phyloP scores from a whole-genome alignment of 64 coral and sea anemone genomes.

The Montipora capricornis region DNA sequence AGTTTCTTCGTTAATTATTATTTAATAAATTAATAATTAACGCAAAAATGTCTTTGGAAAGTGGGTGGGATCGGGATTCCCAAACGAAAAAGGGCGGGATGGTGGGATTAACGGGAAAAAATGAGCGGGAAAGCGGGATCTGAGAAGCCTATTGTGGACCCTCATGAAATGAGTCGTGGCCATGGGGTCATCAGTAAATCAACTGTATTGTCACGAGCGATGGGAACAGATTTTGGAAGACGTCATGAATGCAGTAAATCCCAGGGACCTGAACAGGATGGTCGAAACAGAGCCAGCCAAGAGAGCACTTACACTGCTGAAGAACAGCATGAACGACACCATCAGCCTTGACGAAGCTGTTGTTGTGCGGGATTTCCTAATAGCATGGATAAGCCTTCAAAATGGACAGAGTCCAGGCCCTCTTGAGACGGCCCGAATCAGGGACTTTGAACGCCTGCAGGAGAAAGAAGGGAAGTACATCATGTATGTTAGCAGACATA shows the following conservation, averaged over 20 bases:
- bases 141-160: too few species aligned
- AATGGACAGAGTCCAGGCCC: not conserved
- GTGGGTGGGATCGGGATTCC: too few species aligned
- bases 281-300: not conserved
- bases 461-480: not conserved
- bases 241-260: not conserved
- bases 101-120: too few species aligned
- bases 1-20: too few species aligned
- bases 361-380: not conserved
- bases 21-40: too few species aligned
- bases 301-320: not conserved
- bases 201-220: not conserved
- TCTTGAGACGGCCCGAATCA: not conserved
- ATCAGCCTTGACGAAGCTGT: not conserved
- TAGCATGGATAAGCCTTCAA: not conserved
- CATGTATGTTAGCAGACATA: not conserved
- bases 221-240: conserved; percentile 1
- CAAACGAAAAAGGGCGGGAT: too few species aligned
- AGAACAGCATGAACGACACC: too few species aligned
- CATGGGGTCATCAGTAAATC: not conserved
- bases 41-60: too few species aligned
- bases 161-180: not conserved
- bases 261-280: not conserved
- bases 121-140: too few species aligned
- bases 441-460: not conserved